Percentiles rank a stretch among this genome's conserved stretches.
Evolutionary conservation across 2,797 vertebrate species (phyloP).

Genomic region (Nyctibius grandis): DNA sequence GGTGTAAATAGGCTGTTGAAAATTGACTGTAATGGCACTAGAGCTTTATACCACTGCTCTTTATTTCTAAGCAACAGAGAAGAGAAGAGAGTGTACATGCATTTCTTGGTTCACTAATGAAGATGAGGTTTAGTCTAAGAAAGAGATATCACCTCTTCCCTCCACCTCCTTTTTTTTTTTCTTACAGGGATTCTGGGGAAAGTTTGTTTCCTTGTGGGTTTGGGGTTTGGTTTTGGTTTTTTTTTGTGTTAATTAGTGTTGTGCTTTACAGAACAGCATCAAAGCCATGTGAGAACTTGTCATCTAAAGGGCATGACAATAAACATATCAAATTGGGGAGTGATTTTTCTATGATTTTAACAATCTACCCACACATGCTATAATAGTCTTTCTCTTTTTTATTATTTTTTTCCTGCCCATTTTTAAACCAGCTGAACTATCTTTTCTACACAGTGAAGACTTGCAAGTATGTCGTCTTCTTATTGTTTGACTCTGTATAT

Average conservation of each 20-base stretch:
- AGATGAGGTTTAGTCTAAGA: neutral
- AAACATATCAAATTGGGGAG: neutral
- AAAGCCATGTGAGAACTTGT: neutral
- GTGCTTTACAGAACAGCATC: neutral
- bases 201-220: neutral
- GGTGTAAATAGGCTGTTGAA: neutral
- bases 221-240: neutral
- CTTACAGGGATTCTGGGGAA: neutral
- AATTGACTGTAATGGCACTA: neutral
- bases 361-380: neutral
- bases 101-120: neutral
- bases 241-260: neutral
- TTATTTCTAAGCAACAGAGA: constrained; percentile 17
- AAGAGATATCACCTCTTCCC: neutral
- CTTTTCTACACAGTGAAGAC: neutral
- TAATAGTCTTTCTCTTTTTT: neutral
- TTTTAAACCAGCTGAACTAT: neutral
- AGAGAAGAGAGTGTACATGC: neutral
- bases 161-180: neutral
- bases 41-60: neutral
- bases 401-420: neutral
- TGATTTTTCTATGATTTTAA: neutral
- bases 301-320: neutral
- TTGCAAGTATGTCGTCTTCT: neutral
- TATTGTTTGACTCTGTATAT: neutral